These are phyloP conservation scores for Drosophila paranaensis DNA, from an alignment of 2,888 invertebrate genomes.

Conservation along the genomic window DNA sequence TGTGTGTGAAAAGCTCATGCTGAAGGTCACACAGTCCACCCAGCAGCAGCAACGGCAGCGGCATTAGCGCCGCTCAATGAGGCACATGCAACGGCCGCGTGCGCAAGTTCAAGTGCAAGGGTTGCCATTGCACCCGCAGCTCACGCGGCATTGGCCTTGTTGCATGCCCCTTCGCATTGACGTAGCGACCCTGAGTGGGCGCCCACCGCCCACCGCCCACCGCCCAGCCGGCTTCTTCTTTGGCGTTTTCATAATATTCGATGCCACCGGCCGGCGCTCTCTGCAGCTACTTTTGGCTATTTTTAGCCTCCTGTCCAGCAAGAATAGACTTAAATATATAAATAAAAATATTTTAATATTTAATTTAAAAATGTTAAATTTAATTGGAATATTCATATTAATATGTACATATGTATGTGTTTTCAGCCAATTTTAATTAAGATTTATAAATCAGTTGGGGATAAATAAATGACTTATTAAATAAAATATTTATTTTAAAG, in stretches of 20 bases:
- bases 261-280: conserved; percentile 14
- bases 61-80: conserved; percentile 14
- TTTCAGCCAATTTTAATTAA: no score
- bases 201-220: neutral
- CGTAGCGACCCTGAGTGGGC: conserved; percentile 55
- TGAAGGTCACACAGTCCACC: conserved; percentile 73
- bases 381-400: no score
- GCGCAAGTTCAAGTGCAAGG: conserved; percentile 83
- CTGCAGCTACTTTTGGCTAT: conserved; percentile 20
- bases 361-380: no score
- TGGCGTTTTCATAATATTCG: conserved; percentile 15
- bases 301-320: conserved; percentile 27
- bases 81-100: conserved; percentile 76
- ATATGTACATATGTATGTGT: no score
- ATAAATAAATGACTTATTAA: no score
- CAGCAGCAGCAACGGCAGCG: conserved; percentile 21
- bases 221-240: conserved; percentile 1
- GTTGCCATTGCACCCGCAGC: conserved; percentile 61
- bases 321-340: no score
- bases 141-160: conserved; percentile 46
- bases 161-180: conserved; percentile 47
- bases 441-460: no score
- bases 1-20: conserved; percentile 61
- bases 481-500: no score
- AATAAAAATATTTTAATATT: no score